These are phyloP conservation scores for Drosophila kanekoi DNA, from an alignment of 2,888 invertebrate species.

Conservation along the genomic window DNA sequence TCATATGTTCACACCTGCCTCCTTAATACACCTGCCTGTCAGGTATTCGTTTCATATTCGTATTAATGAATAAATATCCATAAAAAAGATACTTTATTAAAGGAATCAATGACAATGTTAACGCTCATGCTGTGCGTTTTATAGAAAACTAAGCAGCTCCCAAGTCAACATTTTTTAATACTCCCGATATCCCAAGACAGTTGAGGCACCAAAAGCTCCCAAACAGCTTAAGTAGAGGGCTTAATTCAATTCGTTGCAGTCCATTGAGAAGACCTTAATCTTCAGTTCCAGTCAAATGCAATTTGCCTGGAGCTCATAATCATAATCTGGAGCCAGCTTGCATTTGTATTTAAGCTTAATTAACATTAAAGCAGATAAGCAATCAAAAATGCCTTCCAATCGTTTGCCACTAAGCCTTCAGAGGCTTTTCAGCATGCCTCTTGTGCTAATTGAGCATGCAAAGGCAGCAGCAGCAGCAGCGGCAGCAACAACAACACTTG, in stretches of 20 bases:
- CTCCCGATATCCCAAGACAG: not conserved
- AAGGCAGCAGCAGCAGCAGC: slow-evolving; percentile 6
- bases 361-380: slow-evolving; percentile 28
- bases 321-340: slow-evolving; percentile 14
- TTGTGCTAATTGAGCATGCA: slow-evolving; percentile 57
- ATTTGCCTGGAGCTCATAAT: not conserved
- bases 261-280: not conserved
- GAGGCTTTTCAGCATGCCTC: slow-evolving; percentile 38
- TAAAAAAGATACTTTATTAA: too few relatives aligned
- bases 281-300: slow-evolving; percentile 16
- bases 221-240: not conserved
- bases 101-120: too few relatives aligned
- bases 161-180: not conserved
- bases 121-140: too few relatives aligned
- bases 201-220: not conserved
- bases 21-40: too few relatives aligned
- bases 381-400: slow-evolving; percentile 27
- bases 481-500: slow-evolving; percentile 18
- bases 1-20: too few relatives aligned
- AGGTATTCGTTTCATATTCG: too few relatives aligned
- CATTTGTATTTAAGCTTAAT: slow-evolving; percentile 30
- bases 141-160: not conserved
- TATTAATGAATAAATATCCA: too few relatives aligned
- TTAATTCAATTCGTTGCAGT: not conserved
- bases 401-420: slow-evolving; percentile 27